These are phyloP conservation scores for Ornithoptera alexandrae DNA, from an alignment of 2,888 invertebrate genomes.

Conservation along the genomic window DNA sequence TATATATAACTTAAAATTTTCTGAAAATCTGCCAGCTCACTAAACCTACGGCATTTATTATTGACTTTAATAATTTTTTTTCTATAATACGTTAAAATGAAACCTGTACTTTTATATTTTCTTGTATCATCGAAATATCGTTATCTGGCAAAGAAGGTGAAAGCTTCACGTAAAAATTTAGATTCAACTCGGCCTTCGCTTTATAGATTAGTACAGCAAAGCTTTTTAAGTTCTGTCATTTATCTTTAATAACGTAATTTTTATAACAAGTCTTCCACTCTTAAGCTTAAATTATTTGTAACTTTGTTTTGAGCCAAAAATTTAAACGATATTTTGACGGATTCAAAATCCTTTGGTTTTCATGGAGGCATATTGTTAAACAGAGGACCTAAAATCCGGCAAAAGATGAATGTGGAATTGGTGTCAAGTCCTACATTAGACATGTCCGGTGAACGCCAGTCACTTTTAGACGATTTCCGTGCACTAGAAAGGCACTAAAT, in stretches of 20 bases:
- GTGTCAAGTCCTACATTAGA: slow-evolving; percentile 40
- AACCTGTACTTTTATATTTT: not conserved
- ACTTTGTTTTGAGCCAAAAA: slow-evolving; percentile 7
- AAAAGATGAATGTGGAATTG: slow-evolving; percentile 27
- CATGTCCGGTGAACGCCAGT: slow-evolving; percentile 51
- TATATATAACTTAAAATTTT: not conserved
- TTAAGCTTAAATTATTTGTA: slow-evolving; percentile 25
- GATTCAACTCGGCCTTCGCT: slow-evolving; percentile 27
- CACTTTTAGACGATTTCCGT: slow-evolving; percentile 60
- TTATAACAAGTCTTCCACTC: slow-evolving; percentile 10
- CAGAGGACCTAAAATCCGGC: slow-evolving; percentile 1
- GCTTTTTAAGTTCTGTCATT: slow-evolving; percentile 27
- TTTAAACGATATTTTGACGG: slow-evolving; percentile 27
- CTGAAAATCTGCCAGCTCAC: not conserved
- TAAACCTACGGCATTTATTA: not conserved
- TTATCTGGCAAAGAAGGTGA: slow-evolving; percentile 17
- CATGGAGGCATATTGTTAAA: slow-evolving; percentile 19
- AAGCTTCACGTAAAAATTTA: slow-evolving; percentile 23
- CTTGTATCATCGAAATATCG: slow-evolving; percentile 24
- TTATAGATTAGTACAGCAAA: slow-evolving; percentile 28
- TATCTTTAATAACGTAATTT: slow-evolving; percentile 16
- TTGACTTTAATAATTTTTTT: slow-evolving; percentile 1
- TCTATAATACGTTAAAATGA: not conserved
- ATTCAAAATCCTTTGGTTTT: slow-evolving; percentile 17
- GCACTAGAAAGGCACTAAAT: slow-evolving; percentile 76